phyloP scores from a whole-genome alignment of 2,113 vertebrate species.

The Protobothrops mucrosquamatus region DNA sequence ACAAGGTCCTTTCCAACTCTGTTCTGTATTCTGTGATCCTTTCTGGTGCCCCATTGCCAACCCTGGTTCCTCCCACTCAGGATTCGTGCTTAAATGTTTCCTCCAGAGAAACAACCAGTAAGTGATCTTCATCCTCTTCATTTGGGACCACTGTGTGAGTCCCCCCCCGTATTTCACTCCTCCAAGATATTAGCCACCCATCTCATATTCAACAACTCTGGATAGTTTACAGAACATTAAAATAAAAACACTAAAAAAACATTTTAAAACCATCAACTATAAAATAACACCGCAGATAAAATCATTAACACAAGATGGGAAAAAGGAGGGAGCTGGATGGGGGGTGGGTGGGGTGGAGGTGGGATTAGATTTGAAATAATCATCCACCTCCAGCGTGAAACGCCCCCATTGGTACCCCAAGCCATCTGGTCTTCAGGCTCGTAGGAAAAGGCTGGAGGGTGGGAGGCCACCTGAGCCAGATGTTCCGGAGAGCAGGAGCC shows the following conservation, averaged over 20 bases:
- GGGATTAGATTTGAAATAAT: neutral
- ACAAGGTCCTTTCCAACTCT: too few species aligned
- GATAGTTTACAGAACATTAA: neutral
- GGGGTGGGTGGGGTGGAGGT: too few species aligned
- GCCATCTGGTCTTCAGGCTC: neutral
- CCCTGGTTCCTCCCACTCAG: too few species aligned
- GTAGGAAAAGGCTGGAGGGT: neutral
- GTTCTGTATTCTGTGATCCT: too few species aligned
- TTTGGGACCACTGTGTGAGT: neutral
- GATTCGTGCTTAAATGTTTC: too few species aligned
- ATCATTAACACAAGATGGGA: too few species aligned
- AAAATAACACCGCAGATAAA: neutral
- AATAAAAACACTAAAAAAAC: neutral
- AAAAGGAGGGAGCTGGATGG: neutral
- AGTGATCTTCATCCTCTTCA: neutral
- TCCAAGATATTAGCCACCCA: neutral
- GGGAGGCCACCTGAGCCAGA: too few species aligned
- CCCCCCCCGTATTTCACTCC: neutral
- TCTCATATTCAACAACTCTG: neutral
- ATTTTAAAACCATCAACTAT: neutral
- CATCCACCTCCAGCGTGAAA: neutral
- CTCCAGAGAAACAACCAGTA: neutral
- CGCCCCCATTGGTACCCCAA: too few species aligned
- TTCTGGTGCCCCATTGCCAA: too few species aligned
- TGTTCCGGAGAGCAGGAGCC: neutral